Evolutionary conservation across 2,888 invertebrate genomes (phyloP).

Genomic region (Cistogaster globosa): DNA sequence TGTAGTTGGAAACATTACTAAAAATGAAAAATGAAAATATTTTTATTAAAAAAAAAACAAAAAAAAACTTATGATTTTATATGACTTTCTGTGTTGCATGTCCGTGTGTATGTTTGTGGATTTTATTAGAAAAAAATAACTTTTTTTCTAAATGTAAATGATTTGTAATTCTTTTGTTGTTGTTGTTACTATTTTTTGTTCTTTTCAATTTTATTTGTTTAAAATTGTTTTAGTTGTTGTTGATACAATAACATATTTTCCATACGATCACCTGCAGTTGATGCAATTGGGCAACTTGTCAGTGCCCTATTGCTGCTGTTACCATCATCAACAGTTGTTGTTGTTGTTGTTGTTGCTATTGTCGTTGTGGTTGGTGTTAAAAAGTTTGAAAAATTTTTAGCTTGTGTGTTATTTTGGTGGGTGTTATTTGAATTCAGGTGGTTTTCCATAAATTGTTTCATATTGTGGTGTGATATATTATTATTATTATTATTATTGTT

Average conservation of each 20-base stretch:
- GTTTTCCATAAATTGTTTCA: slow-evolving; percentile 77
- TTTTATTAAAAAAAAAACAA: too few relatives aligned
- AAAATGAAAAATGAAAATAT: not conserved
- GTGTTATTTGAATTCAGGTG: slow-evolving; percentile 74
- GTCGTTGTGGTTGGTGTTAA: slow-evolving; percentile 39
- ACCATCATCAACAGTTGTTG: slow-evolving; percentile 15
- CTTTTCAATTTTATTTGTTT: slow-evolving; percentile 15
- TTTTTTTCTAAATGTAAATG: not conserved
- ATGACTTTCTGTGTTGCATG: slow-evolving; percentile 40
- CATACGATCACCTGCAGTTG: slow-evolving; percentile 39
- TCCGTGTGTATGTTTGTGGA: too few relatives aligned
- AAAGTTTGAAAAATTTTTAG: slow-evolving; percentile 66
- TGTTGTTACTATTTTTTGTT: too few relatives aligned
- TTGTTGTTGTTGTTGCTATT: slow-evolving; percentile 20
- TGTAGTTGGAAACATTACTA: slow-evolving; percentile 28
- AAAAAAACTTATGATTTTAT: slow-evolving; percentile 26
- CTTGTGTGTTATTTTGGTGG: slow-evolving; percentile 58
- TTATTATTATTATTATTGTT: slow-evolving; percentile 59
- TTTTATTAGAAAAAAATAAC: too few relatives aligned
- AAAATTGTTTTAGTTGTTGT: slow-evolving; percentile 73
- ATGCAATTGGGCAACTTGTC: slow-evolving; percentile 27
- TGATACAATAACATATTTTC: slow-evolving; percentile 70
- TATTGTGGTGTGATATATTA: slow-evolving; percentile 59
- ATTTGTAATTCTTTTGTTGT: not conserved
- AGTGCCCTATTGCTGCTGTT: not conserved